Evolutionary conservation across 1,140 invertebrate genomes (phyloP), one percentile per base, ranked within the genome.

Genomic region (Macrocentrus cingulum): DNA sequence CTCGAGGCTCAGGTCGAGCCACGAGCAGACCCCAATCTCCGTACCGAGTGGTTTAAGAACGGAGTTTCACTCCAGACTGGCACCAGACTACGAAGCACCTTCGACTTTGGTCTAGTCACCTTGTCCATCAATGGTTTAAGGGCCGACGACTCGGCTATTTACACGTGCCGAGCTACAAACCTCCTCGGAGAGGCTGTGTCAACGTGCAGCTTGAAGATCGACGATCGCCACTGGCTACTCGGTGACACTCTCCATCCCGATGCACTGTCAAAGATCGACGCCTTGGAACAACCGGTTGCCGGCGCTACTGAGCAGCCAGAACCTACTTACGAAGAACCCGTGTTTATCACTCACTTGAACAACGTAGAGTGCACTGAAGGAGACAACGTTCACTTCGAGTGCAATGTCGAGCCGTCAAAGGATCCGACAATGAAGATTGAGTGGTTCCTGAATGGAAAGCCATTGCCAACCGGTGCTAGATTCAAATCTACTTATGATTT

Each of bases 1-100:
- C 82, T 99, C 60, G 95, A 99, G 79, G 95, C 94, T 57, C 92
- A 95, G 77, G 90, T 97, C 2, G 93, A 96, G 71, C 97, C 97
- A n/a, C 85, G 95, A 67, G 90, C 92, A 34, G 97, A 99, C 84
- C 95, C 97, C 0, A 92, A 96, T 68, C 83, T 96, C 2, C 84
- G 86, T 49, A 88, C 94, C 25, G 91, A 94, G 75, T 95, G 94
- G 94, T 95, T 91, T 74, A 95, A 95, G 70, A 95, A 97, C 74
- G 91, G 93, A 20, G 77, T 92, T n/a, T 84, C 89, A 9, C 76
- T 95, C 11, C 90, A 90, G 53, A 92, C 90, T 49, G 92, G 91
- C 66, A 86, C 92, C 8, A 84, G 94, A 62, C 81, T 95, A 42
- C 87, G 90, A 64, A 94, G 91, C 65, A 94, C 91, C 3, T 94